These are phyloP conservation scores for Alsophila aescularia DNA, from an alignment of 2,888 invertebrate species.

Conservation along the genomic window DNA sequence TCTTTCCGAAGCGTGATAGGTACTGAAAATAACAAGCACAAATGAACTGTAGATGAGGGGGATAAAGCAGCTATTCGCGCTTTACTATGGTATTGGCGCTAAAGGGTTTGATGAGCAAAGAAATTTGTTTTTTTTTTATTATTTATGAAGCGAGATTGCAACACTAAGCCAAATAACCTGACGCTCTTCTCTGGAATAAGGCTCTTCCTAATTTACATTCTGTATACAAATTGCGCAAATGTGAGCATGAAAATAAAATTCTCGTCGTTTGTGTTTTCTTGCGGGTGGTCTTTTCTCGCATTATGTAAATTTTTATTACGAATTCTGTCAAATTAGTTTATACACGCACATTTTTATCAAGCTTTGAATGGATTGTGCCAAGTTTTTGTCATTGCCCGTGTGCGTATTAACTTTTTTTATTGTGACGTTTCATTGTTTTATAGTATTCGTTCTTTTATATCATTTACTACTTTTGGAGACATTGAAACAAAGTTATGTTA, in stretches of 20 bases:
- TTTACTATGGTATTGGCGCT: no score
- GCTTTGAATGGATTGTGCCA: conserved; percentile 50
- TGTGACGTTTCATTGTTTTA: conserved; percentile 1
- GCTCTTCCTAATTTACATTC: conserved; percentile 81
- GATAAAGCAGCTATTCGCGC: no score
- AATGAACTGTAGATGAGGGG: no score
- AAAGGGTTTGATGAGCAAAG: not conserved
- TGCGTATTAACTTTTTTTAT: conserved; percentile 7
- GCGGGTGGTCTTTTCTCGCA: conserved; percentile 72
- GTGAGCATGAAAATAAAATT: conserved; percentile 82
- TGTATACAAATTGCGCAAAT: conserved; percentile 81
- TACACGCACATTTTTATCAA: conserved; percentile 64
- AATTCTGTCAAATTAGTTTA: conserved; percentile 74
- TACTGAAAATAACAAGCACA: no score
- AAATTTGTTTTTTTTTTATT: conserved; percentile 4
- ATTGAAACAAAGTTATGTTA: not conserved
- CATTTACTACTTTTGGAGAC: not conserved
- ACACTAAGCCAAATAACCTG: conserved; percentile 73
- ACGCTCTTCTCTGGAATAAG: conserved; percentile 76
- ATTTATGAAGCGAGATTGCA: conserved; percentile 16
- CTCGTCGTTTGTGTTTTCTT: conserved; percentile 76
- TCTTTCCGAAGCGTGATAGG: no score
- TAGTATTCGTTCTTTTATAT: not conserved
- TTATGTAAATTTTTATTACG: conserved; percentile 79
- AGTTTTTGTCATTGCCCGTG: conserved; percentile 17